phyloP scores from a whole-genome alignment of 2,888 invertebrate species.

The Hydroisotoma schaefferi region DNA sequence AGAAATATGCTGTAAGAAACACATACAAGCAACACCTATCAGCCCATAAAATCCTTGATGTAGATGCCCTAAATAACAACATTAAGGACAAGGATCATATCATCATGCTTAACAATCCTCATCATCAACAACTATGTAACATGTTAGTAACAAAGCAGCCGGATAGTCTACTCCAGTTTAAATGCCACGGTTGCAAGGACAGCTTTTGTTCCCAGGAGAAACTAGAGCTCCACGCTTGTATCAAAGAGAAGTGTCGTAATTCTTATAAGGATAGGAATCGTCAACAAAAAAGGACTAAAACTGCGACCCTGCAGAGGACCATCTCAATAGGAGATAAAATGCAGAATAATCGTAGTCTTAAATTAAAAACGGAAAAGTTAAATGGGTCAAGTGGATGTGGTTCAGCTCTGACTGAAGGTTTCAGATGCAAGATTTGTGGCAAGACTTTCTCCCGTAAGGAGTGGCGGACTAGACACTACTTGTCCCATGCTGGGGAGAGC shows the following conservation, averaged over 20 bases:
- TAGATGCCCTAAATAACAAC: too few relatives aligned
- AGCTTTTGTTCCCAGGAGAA: neutral
- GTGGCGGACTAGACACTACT: slow-evolving; percentile 31
- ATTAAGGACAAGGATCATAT: neutral
- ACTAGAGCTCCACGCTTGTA: slow-evolving; percentile 5
- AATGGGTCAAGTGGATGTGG: too few relatives aligned
- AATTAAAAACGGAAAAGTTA: too few relatives aligned
- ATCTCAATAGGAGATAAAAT: too few relatives aligned
- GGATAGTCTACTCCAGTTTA: neutral
- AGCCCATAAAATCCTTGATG: slow-evolving; percentile 20
- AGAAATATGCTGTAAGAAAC: slow-evolving; percentile 29
- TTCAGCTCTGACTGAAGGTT: slow-evolving; percentile 14
- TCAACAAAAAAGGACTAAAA: neutral
- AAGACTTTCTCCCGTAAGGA: slow-evolving; percentile 31
- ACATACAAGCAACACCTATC: slow-evolving; percentile 33
- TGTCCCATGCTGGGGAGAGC: slow-evolving; percentile 33
- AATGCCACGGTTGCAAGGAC: neutral
- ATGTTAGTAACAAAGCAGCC: too few relatives aligned
- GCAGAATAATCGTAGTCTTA: too few relatives aligned
- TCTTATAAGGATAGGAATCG: neutral
- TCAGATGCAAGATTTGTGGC: slow-evolving; percentile 33
- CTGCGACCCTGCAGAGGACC: too few relatives aligned
- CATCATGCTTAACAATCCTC: too few relatives aligned
- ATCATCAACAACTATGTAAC: too few relatives aligned
- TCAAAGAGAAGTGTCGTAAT: neutral